Evolutionary conservation across 2,888 invertebrate species (phyloP), one percentile per base, ranked within the genome.

Genomic region (Tachina grossa): DNA sequence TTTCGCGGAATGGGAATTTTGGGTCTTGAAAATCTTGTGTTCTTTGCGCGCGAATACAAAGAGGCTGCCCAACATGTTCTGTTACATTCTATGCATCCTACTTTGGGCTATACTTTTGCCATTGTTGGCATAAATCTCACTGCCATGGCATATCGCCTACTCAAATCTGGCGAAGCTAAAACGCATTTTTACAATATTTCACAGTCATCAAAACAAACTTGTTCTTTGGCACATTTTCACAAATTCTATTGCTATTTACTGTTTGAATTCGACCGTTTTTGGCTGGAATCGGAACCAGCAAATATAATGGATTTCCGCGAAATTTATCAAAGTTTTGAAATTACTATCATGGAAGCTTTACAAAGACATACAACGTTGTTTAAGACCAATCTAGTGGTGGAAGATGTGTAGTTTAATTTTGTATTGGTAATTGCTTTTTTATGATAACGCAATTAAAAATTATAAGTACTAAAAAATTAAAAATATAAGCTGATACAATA

Each of bases 1-100:
- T 99, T 99, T 91, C 95, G 99, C 72, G 99, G 99, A 85, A 99
- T 99, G 98, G 99, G 99, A 39, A 92, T 98, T 83, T 94, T 99
- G 55, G 98, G 98, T 10, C 93, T 99, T 65, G 97, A 98, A 89
- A 98, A 99, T 93, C 94, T 99, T 1, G 91, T 98, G 89, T 98
- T 94, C 90, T 98, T 98, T 93, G 96, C 97, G 41, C 94, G 94
- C 49, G 96, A 97, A 90, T 97, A 97, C 92, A 95, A 95, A 22
- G 95, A 95, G 89, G 95, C 96, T 16, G 96, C 98, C 2, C 94
- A 95, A 72, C 96, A 97, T 91, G 96, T 98, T 8, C 93, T 98
- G 14, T 95, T 96, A 19, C 97, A 97, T 91, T 98, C 98, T 0
- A 94, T 95, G 88, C 98, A 98, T 93, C 98, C 98, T 0, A 94